phyloP scores from a whole-genome alignment of 2,797 vertebrate species.

The Vireo griseus region DNA sequence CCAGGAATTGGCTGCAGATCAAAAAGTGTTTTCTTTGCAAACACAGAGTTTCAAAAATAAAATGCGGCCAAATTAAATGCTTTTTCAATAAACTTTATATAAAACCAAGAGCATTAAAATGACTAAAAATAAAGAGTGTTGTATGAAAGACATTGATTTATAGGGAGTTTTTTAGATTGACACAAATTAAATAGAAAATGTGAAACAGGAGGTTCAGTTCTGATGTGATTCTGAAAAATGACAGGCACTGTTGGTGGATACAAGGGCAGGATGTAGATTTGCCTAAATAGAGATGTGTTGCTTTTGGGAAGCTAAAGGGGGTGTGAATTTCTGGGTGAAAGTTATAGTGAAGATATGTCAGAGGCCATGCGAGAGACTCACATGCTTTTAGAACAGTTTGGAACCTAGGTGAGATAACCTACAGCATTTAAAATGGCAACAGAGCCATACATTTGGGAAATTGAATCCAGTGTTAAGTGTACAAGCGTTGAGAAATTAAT shows the following conservation, averaged over 20 bases:
- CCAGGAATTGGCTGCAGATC: neutral
- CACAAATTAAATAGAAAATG: neutral
- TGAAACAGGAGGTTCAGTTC: neutral
- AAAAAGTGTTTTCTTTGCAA: neutral
- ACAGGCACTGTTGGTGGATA: neutral
- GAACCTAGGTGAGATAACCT: neutral
- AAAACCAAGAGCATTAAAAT: neutral
- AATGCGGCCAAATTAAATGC: neutral
- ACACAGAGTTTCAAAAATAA: neutral
- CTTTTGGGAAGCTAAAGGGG: neutral
- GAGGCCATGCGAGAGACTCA: neutral
- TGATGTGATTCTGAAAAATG: neutral
- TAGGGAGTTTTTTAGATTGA: neutral
- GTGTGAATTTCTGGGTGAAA: neutral
- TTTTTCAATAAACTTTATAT: neutral
- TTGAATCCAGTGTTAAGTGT: neutral
- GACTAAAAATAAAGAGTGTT: neutral
- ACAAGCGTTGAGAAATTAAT: neutral
- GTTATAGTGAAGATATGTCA: neutral
- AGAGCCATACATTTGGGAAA: neutral
- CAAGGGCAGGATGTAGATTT: neutral
- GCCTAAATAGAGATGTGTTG: neutral
- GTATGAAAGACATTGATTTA: neutral
- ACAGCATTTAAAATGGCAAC: neutral
- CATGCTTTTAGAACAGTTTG: neutral